phyloP scores from a whole-genome alignment of 2,888 invertebrate genomes.

The Agonopterix heracliana region DNA sequence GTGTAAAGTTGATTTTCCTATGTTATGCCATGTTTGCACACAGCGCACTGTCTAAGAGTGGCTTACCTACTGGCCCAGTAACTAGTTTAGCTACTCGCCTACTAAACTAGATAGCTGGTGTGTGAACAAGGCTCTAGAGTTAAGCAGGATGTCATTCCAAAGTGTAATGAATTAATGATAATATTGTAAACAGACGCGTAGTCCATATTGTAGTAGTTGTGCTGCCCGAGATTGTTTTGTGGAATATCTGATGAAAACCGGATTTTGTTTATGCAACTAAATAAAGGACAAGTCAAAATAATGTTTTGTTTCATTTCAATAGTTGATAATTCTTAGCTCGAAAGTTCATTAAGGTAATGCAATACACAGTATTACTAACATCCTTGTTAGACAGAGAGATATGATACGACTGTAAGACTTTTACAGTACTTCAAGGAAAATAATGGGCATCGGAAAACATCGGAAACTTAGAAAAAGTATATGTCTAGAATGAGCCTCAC shows the following conservation, averaged over 20 bases:
- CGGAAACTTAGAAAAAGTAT: too few species aligned
- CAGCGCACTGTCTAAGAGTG: too few species aligned
- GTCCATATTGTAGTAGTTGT: constrained; percentile 38
- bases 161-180: constrained; percentile 40
- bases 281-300: constrained; percentile 60
- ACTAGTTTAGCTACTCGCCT: constrained; percentile 1
- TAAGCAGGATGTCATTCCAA: constrained; percentile 71
- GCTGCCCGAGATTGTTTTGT: constrained; percentile 50
- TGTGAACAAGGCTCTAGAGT: constrained; percentile 21
- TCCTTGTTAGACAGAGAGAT: too few species aligned
- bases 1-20: constrained; percentile 56
- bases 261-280: constrained; percentile 69
- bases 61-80: not conserved
- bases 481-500: too few species aligned
- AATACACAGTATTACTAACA: too few species aligned
- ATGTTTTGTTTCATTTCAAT: constrained; percentile 22
- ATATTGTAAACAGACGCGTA: constrained; percentile 24
- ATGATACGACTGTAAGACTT: too few species aligned
- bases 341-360: too few species aligned
- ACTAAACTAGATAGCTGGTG: not conserved
- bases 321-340: too few species aligned
- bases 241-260: constrained; percentile 44
- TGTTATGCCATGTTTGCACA: constrained; percentile 2
- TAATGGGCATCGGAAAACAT: too few species aligned
- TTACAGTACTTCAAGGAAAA: too few species aligned